These are phyloP conservation scores for Coilia nasus DNA, from an alignment of 2,797 vertebrate genomes.

Conservation along the genomic window DNA sequence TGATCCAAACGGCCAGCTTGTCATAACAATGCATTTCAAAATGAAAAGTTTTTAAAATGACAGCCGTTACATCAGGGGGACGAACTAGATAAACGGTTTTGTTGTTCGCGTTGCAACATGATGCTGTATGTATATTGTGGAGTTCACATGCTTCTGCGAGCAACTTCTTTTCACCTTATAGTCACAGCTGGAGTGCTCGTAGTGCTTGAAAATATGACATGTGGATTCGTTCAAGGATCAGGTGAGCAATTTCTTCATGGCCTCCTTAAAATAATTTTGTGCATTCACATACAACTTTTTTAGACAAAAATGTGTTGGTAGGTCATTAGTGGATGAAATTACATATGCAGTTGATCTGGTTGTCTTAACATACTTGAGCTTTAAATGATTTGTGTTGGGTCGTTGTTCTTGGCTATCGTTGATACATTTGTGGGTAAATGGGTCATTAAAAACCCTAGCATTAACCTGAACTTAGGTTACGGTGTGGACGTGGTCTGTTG, in stretches of 20 bases:
- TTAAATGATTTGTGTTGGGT: neutral
- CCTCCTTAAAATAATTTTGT: neutral
- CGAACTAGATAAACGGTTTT: conserved; percentile 51
- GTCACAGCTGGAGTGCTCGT: conserved; percentile 60
- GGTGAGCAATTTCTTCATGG: conserved; percentile 58
- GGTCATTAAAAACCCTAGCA: conserved; percentile 8
- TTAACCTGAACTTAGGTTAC: conserved; percentile 8
- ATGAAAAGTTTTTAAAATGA: conserved; percentile 54
- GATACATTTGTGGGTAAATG: neutral
- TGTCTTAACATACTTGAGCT: neutral
- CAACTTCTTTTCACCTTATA: conserved; percentile 57
- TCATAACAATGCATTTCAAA: conserved; percentile 27
- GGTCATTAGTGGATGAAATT: neutral
- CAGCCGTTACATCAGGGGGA: conserved; percentile 38
- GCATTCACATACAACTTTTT: neutral
- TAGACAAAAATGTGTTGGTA: neutral
- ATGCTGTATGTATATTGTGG: conserved; percentile 64
- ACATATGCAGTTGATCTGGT: neutral
- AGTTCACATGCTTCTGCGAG: conserved; percentile 55
- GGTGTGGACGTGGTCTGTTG: neutral
- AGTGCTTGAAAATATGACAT: conserved; percentile 52
- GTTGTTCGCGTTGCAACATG: conserved; percentile 60
- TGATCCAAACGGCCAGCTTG: neutral
- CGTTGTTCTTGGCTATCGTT: neutral
- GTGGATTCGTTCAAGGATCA: conserved; percentile 56